These are phyloP conservation scores for Noturus placidus DNA, from an alignment of 2,113 vertebrate species.

Conservation along the genomic window DNA sequence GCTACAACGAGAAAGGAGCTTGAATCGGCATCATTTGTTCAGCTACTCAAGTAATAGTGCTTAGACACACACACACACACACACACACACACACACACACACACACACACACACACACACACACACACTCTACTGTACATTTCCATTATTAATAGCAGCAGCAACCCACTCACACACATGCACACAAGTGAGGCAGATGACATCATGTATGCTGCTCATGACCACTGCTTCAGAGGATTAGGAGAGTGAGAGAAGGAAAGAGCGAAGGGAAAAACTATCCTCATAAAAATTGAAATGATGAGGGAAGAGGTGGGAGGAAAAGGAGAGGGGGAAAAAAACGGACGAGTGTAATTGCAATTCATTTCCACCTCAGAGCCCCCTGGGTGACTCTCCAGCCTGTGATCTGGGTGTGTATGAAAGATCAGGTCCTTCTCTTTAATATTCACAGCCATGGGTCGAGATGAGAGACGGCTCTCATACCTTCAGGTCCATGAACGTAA, in stretches of 20 bases:
- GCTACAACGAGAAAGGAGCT: not conserved
- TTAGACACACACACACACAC: not conserved
- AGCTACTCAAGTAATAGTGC: not conserved
- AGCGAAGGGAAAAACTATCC: not conserved
- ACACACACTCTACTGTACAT: slow-evolving; percentile 34
- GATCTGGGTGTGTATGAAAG: slow-evolving; percentile 39
- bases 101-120: slow-evolving; percentile 21
- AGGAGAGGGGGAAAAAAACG: slow-evolving; percentile 67
- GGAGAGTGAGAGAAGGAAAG: slow-evolving; percentile 17
- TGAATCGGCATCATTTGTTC: not conserved
- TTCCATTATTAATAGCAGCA: slow-evolving; percentile 32
- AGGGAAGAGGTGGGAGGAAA: slow-evolving; percentile 71
- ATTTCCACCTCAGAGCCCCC: slow-evolving; percentile 76
- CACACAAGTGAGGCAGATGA: not conserved
- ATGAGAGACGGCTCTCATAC: slow-evolving; percentile 73
- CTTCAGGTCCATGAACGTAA: slow-evolving; percentile 75
- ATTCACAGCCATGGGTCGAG: slow-evolving; percentile 68
- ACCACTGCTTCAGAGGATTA: not conserved
- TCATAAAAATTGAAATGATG: slow-evolving; percentile 60
- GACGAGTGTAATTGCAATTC: slow-evolving; percentile 84
- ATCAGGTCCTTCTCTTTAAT: slow-evolving; percentile 63
- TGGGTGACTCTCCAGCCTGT: slow-evolving; percentile 50
- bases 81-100: slow-evolving; percentile 22
- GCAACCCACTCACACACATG: slow-evolving; percentile 11
- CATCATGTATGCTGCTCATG: slow-evolving; percentile 36